Conservation (phyloP, 1,140 invertebrate species). For the Cydia fagiglandana region DNA sequence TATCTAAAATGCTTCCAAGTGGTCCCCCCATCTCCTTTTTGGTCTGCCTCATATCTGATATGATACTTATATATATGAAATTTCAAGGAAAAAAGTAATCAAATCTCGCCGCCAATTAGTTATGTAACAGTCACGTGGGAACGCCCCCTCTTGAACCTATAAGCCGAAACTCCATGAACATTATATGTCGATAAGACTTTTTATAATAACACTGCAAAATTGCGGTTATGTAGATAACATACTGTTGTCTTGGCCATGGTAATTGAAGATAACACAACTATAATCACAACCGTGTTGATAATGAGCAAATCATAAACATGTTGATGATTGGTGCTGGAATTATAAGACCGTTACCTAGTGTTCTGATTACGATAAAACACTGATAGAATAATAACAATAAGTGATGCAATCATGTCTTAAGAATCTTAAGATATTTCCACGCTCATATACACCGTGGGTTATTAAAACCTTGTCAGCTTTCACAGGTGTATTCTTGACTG, state of each 20-base stretch:
- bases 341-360: background rate
- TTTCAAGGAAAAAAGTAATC: background rate
- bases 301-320: background rate
- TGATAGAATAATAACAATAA: background rate
- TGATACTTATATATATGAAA: background rate
- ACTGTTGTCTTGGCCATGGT: conserved; percentile 8
- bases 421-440: background rate
- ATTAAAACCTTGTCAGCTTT: no score
- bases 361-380: background rate
- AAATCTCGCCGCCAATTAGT: no score
- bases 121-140: background rate
- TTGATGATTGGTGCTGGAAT: background rate
- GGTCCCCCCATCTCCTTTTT: no score
- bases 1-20: no score
- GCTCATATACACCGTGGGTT: background rate
- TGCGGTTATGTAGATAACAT: background rate
- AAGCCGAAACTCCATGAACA: background rate
- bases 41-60: background rate
- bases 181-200: background rate
- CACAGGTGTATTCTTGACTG: no score
- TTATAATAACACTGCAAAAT: background rate
- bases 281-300: conserved; percentile 10
- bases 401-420: background rate
- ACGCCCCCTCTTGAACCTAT: background rate
- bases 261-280: conserved; percentile 13